Conservation (phyloP, 2,888 invertebrate species). For the Callimorpha dominula region DNA sequence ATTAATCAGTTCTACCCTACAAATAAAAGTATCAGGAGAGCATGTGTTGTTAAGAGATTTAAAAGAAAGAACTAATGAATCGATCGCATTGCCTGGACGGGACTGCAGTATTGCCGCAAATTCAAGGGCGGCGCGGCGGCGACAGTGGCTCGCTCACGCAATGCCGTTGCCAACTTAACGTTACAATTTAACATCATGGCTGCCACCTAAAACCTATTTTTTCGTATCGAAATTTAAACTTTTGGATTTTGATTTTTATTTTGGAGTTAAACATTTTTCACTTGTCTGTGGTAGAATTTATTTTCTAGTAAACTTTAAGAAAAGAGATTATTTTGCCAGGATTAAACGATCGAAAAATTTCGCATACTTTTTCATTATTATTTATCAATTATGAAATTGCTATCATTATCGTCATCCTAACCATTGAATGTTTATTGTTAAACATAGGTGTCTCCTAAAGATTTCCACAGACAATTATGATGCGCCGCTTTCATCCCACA, state of each 20-base stretch:
- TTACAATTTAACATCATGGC: slow-evolving; percentile 22
- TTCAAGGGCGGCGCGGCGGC: slow-evolving; percentile 66
- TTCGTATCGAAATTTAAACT: neutral
- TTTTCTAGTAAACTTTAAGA: too few species aligned
- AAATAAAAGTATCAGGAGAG: slow-evolving; percentile 18
- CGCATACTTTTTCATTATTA: too few species aligned
- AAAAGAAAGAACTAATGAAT: slow-evolving; percentile 37
- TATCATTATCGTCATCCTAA: too few species aligned
- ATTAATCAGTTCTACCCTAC: neutral
- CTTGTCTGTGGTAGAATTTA: too few species aligned
- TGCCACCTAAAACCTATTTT: slow-evolving; percentile 11
- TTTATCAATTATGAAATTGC: too few species aligned
- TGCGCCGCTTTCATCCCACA: too few species aligned
- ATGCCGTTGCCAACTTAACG: slow-evolving; percentile 39
- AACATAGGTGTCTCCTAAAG: too few species aligned
- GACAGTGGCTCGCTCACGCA: slow-evolving; percentile 47
- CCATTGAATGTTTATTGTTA: too few species aligned
- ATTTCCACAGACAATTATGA: too few species aligned
- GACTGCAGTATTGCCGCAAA: slow-evolving; percentile 70
- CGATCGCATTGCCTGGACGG: slow-evolving; percentile 44
- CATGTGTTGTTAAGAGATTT: slow-evolving; percentile 23
- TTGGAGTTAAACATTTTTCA: too few species aligned
- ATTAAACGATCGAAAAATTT: too few species aligned
- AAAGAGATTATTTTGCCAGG: too few species aligned
- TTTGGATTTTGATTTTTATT: neutral